These are phyloP conservation scores for Trichomycterus rosablanca DNA, from an alignment of 2,113 vertebrate species.

Conservation along the genomic window DNA sequence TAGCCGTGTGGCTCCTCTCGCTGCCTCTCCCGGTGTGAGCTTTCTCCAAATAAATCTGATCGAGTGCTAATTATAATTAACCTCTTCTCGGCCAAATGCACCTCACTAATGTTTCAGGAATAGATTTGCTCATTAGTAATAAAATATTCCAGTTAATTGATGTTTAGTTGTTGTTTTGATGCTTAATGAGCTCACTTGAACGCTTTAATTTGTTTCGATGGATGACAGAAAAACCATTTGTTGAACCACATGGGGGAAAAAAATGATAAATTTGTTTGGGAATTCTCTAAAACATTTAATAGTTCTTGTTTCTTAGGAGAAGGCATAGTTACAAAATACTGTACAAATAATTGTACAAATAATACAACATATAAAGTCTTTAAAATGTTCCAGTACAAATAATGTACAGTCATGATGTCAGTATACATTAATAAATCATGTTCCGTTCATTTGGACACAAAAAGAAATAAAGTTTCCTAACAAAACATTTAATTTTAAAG, in stretches of 20 bases:
- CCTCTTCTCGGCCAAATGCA: conserved; percentile 11
- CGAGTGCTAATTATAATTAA: conserved; percentile 6
- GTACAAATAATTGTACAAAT: no score
- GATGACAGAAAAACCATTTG: not conserved
- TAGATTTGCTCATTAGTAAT: not conserved
- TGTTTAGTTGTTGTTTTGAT: not conserved
- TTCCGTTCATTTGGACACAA: no score
- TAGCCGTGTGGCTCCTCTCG: conserved; percentile 46
- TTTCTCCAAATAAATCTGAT: conserved; percentile 40
- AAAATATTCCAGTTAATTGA: not conserved
- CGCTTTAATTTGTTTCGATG: not conserved
- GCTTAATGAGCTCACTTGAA: not conserved
- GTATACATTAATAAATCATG: no score
- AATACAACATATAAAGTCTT: no score
- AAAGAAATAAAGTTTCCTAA: no score
- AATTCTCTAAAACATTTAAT: no score
- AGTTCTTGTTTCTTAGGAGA: no score
- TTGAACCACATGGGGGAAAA: not conserved
- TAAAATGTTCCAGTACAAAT: no score
- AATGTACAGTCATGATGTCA: no score
- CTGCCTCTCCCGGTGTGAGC: conserved; percentile 43
- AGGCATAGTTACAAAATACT: not conserved
- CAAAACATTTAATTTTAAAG: no score
- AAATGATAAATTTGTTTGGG: no score
- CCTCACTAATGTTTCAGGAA: not conserved